These are phyloP conservation scores for Probosciger aterrimus DNA, from an alignment of 2,113 vertebrate species.

Conservation along the genomic window DNA sequence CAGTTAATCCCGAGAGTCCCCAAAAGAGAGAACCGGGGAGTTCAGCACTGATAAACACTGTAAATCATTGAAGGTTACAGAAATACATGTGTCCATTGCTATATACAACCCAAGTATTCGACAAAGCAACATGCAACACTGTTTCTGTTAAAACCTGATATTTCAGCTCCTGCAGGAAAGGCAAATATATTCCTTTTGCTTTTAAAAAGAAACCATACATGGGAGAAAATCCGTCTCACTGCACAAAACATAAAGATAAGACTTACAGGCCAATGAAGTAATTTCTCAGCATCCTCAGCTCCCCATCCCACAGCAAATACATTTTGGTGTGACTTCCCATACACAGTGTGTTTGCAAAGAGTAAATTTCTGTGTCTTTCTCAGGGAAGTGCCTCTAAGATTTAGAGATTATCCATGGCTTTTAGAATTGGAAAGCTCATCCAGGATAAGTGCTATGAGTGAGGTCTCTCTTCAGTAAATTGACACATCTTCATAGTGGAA, in stretches of 20 bases:
- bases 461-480: slow-evolving; percentile 54
- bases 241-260: background rate
- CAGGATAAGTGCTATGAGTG: background rate
- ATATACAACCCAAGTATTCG: background rate
- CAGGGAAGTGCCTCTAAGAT: background rate
- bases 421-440: background rate
- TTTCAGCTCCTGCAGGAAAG: background rate
- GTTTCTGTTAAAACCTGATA: background rate
- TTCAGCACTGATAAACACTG: background rate
- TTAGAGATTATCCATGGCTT: background rate
- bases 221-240: background rate
- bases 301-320: background rate
- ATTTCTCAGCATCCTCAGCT: background rate
- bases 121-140: background rate
- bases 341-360: background rate
- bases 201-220: background rate
- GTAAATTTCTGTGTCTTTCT: background rate
- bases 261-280: background rate
- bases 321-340: background rate
- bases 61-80: background rate
- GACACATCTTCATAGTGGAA: slow-evolving; percentile 58
- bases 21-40: background rate
- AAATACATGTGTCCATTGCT: background rate
- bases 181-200: background rate
- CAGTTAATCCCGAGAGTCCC: background rate